A percentile compares a stretch with the other conserved stretches of the same genome.
These are phyloP conservation scores for Oreotrochilus melanogaster DNA, from an alignment of 2,113 vertebrate species.

Conservation along the genomic window DNA sequence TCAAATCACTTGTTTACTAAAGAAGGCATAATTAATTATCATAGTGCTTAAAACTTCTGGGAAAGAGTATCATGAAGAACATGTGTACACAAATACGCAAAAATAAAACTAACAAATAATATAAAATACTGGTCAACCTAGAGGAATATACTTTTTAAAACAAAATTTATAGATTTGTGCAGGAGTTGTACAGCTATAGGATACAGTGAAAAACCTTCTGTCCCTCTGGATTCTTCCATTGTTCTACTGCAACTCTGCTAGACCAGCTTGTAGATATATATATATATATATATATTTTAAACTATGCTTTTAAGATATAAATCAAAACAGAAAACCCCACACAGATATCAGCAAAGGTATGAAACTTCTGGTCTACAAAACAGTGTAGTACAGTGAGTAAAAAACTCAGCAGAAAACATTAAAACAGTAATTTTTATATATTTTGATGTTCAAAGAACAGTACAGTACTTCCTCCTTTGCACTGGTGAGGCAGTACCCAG, in stretches of 20 bases:
- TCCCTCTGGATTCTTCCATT: neutral
- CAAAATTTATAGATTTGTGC: neutral
- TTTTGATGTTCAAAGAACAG: slow-evolving; percentile 6
- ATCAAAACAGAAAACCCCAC: neutral
- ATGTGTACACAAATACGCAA: neutral
- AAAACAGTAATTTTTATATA: neutral
- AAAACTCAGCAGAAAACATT: neutral
- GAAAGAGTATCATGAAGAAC: neutral
- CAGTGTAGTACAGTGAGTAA: too few relatives aligned
- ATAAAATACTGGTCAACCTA: neutral
- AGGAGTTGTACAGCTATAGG: neutral
- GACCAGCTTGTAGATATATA: neutral
- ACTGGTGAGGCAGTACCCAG: neutral
- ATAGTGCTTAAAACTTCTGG: neutral
- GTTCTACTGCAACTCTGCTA: neutral
- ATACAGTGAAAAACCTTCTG: neutral
- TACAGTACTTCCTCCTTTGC: neutral
- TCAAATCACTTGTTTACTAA: neutral
- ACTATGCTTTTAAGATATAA: neutral
- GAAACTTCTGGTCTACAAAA: neutral
- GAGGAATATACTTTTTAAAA: neutral
- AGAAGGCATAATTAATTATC: neutral
- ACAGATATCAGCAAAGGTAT: neutral
- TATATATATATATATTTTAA: neutral
- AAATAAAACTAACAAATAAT: neutral